Percentiles rank a stretch among this genome's conserved stretches.
phyloP scores from a whole-genome alignment of 2,888 invertebrate species.

The Platycheirus rosarum region DNA sequence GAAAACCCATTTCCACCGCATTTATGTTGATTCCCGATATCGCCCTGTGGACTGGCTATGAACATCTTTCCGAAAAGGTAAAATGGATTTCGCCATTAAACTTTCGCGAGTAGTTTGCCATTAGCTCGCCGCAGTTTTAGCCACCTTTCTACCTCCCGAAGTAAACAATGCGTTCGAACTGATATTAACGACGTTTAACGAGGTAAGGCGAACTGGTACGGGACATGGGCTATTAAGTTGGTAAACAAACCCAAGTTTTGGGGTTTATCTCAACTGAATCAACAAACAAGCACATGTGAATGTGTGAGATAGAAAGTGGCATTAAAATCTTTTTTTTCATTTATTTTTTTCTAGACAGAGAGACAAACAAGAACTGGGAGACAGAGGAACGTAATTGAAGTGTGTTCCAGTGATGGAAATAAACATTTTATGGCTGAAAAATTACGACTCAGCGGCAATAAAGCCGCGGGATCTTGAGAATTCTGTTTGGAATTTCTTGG shows the following conservation, averaged over 20 bases:
- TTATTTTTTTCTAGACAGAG: slow-evolving; percentile 7
- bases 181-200: background rate
- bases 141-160: background rate
- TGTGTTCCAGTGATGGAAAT: slow-evolving; percentile 39
- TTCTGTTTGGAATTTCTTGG: slow-evolving; percentile 2
- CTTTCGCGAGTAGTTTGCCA: background rate
- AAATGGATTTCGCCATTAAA: background rate
- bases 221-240: background rate
- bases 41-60: background rate
- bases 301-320: background rate
- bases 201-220: slow-evolving; percentile 3
- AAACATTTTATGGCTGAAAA: slow-evolving; percentile 33
- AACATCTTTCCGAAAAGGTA: background rate
- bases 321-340: slow-evolving; percentile 1
- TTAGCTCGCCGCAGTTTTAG: slow-evolving; percentile 3
- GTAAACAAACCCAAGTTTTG: background rate
- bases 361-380: background rate
- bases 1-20: slow-evolving; percentile 1
- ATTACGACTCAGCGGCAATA: slow-evolving; percentile 25
- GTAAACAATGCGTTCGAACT: slow-evolving; percentile 29
- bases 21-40: slow-evolving; percentile 26
- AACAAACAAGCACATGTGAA: background rate
- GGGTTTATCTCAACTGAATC: slow-evolving; percentile 19
- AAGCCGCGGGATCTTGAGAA: slow-evolving; percentile 11
- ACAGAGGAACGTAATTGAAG: slow-evolving; percentile 18